Base-by-base conservation (phyloP, 92 coral and sea anemone genomes). In the Epizoanthus illoricatus region DNA sequence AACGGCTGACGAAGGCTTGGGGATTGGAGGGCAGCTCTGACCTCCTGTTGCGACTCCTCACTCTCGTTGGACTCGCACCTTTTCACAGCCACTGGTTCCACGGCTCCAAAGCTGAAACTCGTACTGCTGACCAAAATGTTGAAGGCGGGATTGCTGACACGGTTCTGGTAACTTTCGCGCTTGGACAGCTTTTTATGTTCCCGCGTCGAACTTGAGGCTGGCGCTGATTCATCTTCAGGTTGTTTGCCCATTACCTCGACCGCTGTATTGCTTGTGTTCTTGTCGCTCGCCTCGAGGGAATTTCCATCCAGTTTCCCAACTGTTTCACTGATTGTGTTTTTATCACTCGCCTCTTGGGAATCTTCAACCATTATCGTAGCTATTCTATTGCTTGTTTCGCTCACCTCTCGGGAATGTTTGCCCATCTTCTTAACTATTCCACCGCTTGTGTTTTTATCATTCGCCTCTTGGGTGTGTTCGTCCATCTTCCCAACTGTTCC, bases 1-100 rank as follows among this genome's bases (percentile, higher is more conserved):
- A 93, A 93, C 0, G 92, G 90, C 64, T 79, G 70, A 24, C 71
- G 19, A 24, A 93, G 65, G 10, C 92, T 65, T 0, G 94, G 97
- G 4, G 94, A 90, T 76, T 64, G 28, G 15, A 88, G 80, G 7
- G 92, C 94, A 19, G 75, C 45, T 73, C 80, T 59, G 7, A 70
- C 76, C 71, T 90, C 94, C 9, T 20, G 74, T 17, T 49, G 83
- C 12, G 11, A 39, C 52, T 69, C 63, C 15, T 75, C 87, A 36
- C 59, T 81, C 11, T 56, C 80, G 65, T 69, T 75, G 12, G 60
- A 61, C 12, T 41, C 23, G 61, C 72, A 78, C 56, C 56, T 52
- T 52, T 7, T 52, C 56, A 52, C 56, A 9, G 15, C 3, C 56
- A 52, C 56, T 11, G 49, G 10, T 1, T 6, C 2, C 19, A 12